Base-by-base conservation (phyloP, 92 coral and sea anemone genomes). In the Hydrozoanthus gracilis region DNA sequence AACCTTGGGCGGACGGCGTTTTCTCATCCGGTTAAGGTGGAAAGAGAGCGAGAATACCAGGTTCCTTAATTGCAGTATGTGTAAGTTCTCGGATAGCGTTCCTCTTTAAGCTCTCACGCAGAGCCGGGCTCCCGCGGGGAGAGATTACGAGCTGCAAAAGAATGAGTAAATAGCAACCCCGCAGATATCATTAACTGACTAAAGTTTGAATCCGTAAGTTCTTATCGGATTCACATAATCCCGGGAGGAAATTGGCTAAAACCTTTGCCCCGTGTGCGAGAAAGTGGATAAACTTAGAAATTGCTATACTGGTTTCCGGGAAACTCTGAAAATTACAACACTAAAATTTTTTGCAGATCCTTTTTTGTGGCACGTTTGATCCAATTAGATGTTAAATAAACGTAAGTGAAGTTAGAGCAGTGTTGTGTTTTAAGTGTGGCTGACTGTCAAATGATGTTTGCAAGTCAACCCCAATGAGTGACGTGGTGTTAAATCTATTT, bases 211-310 rank as follows among this genome's bases (percentile, higher is more conserved):
- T 52, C 71, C 66, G 88, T 73, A 79, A 67, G 74, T 76, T 90
- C 86, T 95, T 95, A 95, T 95, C 95, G 98, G 94, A 93, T 95
- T 91, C 87, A 60, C 86, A 78, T 95, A 95, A 95, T 95, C 98
- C 94, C 83, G 50, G 90, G 72, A 90, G 94, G 93, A 93, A 93
- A 95, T 93, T 87, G 86, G 95, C 82, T 88, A 86, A 62, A 92
- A 79, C 92, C 91, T 39, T 91, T 71, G 68, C 87, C 82, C 73
- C 77, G 91, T 91, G 91, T 86, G 93, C 92, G 87, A 76, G 83
- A 88, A 88, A 87, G 74, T 39, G 55, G 66, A 44, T 20, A 77
- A 83, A 78, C 87, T 71, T 86, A 85, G 39, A 52, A 69, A 60
- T 69, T 88, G 55, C 71, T 77, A 72, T 77, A 83, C 71, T 60